Evolutionary conservation across 2,113 vertebrate species (phyloP), one percentile per base, ranked within the genome.

Genomic region (Rousettus leschenaultii): DNA sequence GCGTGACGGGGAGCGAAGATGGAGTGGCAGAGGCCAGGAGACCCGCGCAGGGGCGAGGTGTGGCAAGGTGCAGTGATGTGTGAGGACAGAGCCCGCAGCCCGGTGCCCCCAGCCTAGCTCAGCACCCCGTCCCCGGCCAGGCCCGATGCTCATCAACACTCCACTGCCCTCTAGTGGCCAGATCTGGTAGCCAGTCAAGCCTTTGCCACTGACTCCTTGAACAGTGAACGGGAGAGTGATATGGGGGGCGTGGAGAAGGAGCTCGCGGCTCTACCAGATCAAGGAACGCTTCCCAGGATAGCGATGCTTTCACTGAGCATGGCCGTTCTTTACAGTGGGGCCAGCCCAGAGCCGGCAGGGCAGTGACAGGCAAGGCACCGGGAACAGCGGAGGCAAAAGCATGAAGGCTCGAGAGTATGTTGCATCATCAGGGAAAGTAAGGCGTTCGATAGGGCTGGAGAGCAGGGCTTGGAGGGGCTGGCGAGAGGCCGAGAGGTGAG

Each of bases 131-230:
- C 35, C 40, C 40, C 3, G 71, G 22, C 38, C 11, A 1, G 18
- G 33, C 35, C 38, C 0, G 18, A 30, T 0, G 7, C 94, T 87
- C 3, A 0, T 2, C 63, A 75, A 11, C 83, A 21, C 95, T 86
- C 12, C 38, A 83, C 97, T 93, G 97, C 16, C 96, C 97, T 97
- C 98, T 97, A 85, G 97, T 70, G 98, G 95, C 45, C 86, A 51
- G 33, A 70, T 0, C 9, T 1, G 3, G n/a, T 87, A 45, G 66
- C 30, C 63, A 18, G 35, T 15, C 30, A 77, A 15, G 7, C 68
- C 43, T 74, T 28, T 2, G 1, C 26, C 6, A n/a, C 63, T 1
- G 59, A 53, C n/a, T 48, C 86, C 40, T 35, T 10, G 28, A 43
- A 63, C 11, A 18, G 26, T 13, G 3, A 0, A 3, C 3, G 38